phyloP scores from a whole-genome alignment of 2,797 vertebrate species.

The Syndactyla subalaris region DNA sequence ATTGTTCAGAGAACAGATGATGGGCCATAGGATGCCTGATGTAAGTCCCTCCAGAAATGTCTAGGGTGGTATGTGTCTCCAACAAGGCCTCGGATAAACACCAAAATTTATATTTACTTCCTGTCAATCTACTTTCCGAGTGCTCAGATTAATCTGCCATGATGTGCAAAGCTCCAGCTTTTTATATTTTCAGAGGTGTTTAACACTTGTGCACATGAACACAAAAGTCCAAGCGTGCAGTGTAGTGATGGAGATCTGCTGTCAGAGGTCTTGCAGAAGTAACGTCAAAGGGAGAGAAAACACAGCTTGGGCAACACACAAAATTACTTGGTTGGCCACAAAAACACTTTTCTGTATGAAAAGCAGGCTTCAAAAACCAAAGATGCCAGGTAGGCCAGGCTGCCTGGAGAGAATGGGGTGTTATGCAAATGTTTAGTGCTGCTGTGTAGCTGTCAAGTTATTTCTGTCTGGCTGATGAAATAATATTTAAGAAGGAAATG shows the following conservation, averaged over 20 bases:
- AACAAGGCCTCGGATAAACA: background rate
- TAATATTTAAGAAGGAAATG: background rate
- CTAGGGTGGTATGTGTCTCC: background rate
- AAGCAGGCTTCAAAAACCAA: background rate
- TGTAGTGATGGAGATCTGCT: background rate
- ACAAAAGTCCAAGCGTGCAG: background rate
- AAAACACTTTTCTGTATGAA: background rate
- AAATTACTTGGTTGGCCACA: background rate
- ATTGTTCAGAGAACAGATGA: conserved; percentile 14
- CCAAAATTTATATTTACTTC: background rate
- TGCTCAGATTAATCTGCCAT: background rate
- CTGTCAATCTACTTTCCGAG: background rate
- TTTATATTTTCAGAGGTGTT: background rate
- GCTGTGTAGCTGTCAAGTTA: background rate
- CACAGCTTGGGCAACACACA: background rate
- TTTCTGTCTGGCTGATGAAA: conserved; percentile 17
- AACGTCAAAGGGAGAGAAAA: background rate
- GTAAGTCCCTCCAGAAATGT: background rate
- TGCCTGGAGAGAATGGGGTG: background rate
- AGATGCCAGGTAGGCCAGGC: background rate
- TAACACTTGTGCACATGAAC: background rate
- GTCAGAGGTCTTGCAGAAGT: background rate
- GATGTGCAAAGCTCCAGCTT: background rate
- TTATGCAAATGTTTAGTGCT: background rate
- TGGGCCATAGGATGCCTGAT: background rate